Evolutionary conservation across 1,140 invertebrate species (phyloP).

Genomic region (Chelonus insularis): DNA sequence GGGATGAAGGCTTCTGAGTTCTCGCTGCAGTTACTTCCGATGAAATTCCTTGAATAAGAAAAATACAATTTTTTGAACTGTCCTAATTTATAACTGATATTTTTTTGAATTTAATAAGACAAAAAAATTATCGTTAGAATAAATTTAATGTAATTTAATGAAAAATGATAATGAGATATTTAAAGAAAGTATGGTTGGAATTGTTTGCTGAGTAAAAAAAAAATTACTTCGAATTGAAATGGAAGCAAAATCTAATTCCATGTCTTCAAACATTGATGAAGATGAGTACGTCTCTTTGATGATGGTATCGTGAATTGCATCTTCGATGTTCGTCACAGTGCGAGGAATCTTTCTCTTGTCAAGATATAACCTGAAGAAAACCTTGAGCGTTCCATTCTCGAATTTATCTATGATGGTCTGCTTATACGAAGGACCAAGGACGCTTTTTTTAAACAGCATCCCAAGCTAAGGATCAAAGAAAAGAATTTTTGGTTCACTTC

Average conservation of each 20-base stretch:
- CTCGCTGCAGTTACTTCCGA: constrained; percentile 31
- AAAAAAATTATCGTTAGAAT: too few species aligned
- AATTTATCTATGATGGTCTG: constrained; percentile 70
- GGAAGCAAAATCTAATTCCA: constrained; percentile 69
- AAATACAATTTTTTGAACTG: constrained; percentile 13
- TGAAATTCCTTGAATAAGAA: constrained; percentile 41
- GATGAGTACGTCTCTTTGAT: constrained; percentile 69
- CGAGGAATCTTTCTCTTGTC: constrained; percentile 76
- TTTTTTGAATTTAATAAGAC: too few species aligned
- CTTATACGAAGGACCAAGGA: constrained; percentile 66
- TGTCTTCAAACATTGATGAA: constrained; percentile 65
- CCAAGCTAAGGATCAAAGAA: constrained; percentile 50
- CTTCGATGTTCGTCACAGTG: constrained; percentile 68
- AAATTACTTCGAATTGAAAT: constrained; percentile 67
- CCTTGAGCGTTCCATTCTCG: constrained; percentile 70
- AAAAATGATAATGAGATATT: too few species aligned
- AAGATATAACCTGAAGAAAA: constrained; percentile 74
- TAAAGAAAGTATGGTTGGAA: not conserved
- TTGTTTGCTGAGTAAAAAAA: not conserved
- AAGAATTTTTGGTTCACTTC: constrained; percentile 10
- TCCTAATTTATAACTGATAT: too few species aligned
- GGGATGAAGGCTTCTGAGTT: constrained; percentile 40
- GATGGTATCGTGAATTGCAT: constrained; percentile 68
- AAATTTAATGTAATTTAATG: too few species aligned
- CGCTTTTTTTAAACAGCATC: constrained; percentile 55